Evolutionary conservation across 2,113 vertebrate species (phyloP), one percentile per base, ranked within the genome.

Genomic region (Neomonachus schauinslandi): DNA sequence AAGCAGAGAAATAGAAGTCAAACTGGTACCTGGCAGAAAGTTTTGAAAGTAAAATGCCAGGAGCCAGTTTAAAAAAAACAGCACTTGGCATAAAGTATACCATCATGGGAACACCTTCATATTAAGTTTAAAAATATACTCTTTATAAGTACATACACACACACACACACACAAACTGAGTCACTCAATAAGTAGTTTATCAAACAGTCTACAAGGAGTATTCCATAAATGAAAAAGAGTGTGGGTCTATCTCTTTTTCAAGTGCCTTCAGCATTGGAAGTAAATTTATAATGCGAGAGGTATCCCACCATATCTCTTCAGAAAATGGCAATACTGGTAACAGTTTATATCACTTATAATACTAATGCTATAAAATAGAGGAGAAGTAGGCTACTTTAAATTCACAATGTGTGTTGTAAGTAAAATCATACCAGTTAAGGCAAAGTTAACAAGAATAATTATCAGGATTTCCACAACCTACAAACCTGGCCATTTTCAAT

Each of bases 21-120:
- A 89, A 69, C 55, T 67, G 61, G 33, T 16, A 93, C 15, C 79
- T 76, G 26, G 24, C 13, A 6, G 83, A 94, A 82, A 90, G 46
- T 82, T 92, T 90, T 72, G 4, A 95, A 89, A 92, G 55, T 84
- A 91, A 92, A 93, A 91, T 89, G 36, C 55, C 72, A 93, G 96
- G 22, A 94, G 4, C 4, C n/a, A 65, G 39, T 36, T 88, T 36
- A 36, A 7, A 26, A 7, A 53, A n/a, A 14, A 19, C 5, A 91
- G 10, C 13, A 36, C 88, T 31, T 88, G n/a, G 46, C 33, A 80
- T 63, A 33, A 95, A 65, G 2, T 33, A 71, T 4, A 81, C 16
- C 1, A 22, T 19, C 24, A 21, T 51, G 15, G 39, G 28, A 83
- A 84, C 61, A 53, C 7, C n/a, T 94, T 69, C 24, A 28, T 36